Percentiles rank a stretch among this genome's conserved stretches.
Conservation (phyloP, 2,113 vertebrate species). For the Nicator chloris region DNA sequence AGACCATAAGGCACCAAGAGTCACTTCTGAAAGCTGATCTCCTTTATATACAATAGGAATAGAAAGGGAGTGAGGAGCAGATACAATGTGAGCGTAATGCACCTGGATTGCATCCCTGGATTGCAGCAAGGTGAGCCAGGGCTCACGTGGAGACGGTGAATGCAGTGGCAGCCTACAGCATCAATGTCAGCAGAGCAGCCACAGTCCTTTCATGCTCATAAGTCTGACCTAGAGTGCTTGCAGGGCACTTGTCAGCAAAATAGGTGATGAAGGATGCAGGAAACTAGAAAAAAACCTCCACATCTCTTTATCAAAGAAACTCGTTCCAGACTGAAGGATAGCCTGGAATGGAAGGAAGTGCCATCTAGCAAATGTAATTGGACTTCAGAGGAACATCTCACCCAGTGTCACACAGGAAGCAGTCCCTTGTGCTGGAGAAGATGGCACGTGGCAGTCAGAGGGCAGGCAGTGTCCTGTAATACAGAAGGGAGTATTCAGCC, state of each 20-base stretch:
- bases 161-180: background rate
- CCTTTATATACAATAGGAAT: background rate
- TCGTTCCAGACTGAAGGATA: background rate
- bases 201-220: accelerated
- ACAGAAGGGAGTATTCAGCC: background rate
- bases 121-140: background rate
- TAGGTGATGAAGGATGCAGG: background rate
- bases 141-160: accelerated
- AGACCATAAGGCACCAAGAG: background rate
- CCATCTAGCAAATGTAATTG: background rate
- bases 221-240: background rate
- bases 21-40: background rate
- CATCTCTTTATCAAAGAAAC: background rate
- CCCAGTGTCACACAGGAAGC: background rate
- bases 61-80: background rate
- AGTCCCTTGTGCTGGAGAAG: background rate
- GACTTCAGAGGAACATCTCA: background rate
- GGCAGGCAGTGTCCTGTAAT: background rate
- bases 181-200: background rate
- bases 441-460: accelerated
- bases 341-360: background rate
- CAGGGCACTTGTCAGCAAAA: background rate
- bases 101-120: background rate
- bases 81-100: accelerated
- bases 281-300: background rate